These are phyloP conservation scores for Agrochola litura DNA, from an alignment of 2,888 invertebrate species.

Conservation along the genomic window DNA sequence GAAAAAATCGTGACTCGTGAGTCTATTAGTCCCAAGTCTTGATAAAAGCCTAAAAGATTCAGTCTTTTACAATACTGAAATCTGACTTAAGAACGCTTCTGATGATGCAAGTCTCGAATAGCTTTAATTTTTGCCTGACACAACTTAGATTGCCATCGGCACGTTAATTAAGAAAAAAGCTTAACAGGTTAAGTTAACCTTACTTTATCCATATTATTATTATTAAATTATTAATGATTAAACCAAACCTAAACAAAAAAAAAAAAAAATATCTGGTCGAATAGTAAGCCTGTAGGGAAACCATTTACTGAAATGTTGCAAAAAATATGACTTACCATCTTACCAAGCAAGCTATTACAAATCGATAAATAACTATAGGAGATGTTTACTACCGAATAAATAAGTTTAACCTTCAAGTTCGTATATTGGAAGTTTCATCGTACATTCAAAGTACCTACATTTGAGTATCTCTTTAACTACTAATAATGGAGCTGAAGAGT, in stretches of 20 bases:
- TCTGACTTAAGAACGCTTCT: background rate
- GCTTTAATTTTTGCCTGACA: background rate
- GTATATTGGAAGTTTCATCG: background rate
- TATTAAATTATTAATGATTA: background rate
- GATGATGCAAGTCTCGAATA: background rate
- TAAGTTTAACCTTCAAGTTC: conserved; percentile 25
- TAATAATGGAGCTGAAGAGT: too few species aligned
- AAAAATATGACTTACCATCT: background rate
- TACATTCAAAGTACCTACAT: conserved; percentile 14
- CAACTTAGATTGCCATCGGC: background rate
- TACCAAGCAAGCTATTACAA: conserved; percentile 18
- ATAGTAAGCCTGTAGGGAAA: background rate
- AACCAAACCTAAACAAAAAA: background rate
- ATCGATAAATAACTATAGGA: conserved; percentile 7
- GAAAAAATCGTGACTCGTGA: too few species aligned
- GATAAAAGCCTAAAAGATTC: too few species aligned
- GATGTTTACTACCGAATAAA: conserved; percentile 3
- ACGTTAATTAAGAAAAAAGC: too few species aligned
- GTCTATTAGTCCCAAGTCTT: too few species aligned
- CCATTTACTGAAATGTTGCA: conserved; percentile 1
- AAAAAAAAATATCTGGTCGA: background rate
- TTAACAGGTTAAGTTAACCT: background rate
- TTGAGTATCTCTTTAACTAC: background rate
- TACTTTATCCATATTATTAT: background rate
- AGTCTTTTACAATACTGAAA: too few species aligned